Conservation (phyloP, 2,113 vertebrate species). For the Rhadina sibilatrix region DNA sequence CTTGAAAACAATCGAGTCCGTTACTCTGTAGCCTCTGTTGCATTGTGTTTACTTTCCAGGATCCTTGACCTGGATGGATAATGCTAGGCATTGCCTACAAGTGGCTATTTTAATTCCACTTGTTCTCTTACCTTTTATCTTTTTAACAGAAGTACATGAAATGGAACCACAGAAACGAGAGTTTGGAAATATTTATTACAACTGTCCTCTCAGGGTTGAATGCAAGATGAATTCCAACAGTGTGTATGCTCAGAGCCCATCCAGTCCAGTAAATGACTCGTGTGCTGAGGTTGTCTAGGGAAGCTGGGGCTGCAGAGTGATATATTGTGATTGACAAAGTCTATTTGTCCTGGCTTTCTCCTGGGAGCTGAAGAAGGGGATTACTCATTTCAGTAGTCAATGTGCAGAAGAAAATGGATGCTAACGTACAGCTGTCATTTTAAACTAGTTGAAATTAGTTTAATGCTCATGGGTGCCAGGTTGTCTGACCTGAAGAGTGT, state of each 20-base stretch:
- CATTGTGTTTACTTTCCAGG: neutral
- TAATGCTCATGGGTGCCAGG: neutral
- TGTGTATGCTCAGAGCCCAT: neutral
- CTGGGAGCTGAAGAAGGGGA: neutral
- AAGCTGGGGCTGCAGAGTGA: neutral
- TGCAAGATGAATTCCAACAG: neutral
- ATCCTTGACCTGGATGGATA: conserved; percentile 5
- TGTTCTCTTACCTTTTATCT: neutral
- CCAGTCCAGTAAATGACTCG: neutral
- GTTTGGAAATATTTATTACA: neutral
- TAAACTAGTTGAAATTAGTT: neutral
- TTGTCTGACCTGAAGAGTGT: neutral
- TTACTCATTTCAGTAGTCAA: neutral
- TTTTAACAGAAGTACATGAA: neutral
- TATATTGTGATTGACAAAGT: neutral
- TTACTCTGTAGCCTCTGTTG: neutral
- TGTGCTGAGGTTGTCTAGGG: neutral
- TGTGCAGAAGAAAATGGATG: neutral
- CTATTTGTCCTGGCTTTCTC: neutral
- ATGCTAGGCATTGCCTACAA: neutral
- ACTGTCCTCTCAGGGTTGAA: neutral
- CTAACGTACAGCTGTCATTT: neutral
- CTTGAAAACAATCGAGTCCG: neutral
- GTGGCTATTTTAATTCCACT: neutral
- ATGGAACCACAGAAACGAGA: neutral